Evolutionary conservation across 2,797 vertebrate genomes (phyloP).

Genomic region (Erethizon dorsatum): DNA sequence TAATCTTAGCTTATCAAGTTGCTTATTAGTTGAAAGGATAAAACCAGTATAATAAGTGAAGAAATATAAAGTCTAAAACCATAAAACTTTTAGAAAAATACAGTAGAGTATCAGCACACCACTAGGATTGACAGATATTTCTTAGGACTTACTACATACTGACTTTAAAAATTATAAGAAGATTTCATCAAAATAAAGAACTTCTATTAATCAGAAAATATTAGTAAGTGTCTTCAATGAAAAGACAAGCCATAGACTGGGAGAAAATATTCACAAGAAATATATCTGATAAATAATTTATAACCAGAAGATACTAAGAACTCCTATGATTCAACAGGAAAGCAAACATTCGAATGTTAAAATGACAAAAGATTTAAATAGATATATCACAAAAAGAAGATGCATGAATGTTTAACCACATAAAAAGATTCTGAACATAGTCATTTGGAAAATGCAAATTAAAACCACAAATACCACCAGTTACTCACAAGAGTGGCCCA

Average conservation of each 20-base stretch:
- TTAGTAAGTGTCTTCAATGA: background rate
- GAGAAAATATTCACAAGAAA: background rate
- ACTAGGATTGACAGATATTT: background rate
- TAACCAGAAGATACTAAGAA: slow-evolving; percentile 10
- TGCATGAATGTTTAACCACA: background rate
- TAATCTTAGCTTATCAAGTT: background rate
- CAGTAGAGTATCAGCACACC: background rate
- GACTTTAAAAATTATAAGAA: background rate
- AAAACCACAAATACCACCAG: background rate
- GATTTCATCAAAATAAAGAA: slow-evolving; percentile 10
- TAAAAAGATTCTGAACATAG: background rate
- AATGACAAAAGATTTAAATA: background rate
- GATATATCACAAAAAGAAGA: background rate
- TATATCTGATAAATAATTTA: background rate
- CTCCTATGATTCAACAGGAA: background rate
- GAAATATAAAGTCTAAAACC: background rate
- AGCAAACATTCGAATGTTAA: background rate
- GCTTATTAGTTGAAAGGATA: background rate
- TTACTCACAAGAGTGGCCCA: background rate
- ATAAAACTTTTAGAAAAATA: background rate
- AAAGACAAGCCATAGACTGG: background rate
- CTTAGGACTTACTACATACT: background rate
- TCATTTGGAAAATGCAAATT: background rate
- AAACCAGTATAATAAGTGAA: background rate
- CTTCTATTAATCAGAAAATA: background rate